Evolutionary conservation across 2,113 vertebrate species (phyloP), one percentile per base, ranked within the genome.

Genomic region (Bujurquina vittata): DNA sequence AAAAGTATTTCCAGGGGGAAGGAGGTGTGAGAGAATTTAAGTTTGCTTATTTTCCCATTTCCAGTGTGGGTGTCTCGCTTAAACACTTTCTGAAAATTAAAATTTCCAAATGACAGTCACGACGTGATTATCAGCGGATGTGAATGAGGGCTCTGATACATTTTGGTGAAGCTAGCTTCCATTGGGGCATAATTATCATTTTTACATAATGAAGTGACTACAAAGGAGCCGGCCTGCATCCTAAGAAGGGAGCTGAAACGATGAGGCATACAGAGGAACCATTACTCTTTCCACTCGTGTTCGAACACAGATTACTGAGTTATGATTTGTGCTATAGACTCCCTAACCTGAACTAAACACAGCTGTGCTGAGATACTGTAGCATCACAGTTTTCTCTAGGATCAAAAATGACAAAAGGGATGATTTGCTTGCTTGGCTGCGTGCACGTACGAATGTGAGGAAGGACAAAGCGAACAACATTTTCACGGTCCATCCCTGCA

Each of bases 161-260:
- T 84, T 91, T 89, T 82, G 69, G 77, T 80, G 81, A 73, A 81
- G 87, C 86, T 22, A 46, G 78, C 84, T 85, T 92, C 89, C 90
- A 89, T 81, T 85, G 83, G 89, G 91, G 84, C 83, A 81, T 90
- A 89, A 92, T 94, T 94, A 94, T 91, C 83, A 90, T 94, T 93
- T 92, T 84, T 81, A 81, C 91, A 90, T 91, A 91, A 94, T 92
- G 84, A 94, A 91, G 85, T 78, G 83, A 93, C 90, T 88, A 91
- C 88, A 92, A 92, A 88, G 77, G 79, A 92, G 87, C 85, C 75
- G 78, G 74, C 83, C 88, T 88, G 90, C 92, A 93, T 95, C 87
- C 73, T 80, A 89, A 93, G 83, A 46, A 87, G 84, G 31, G 67
- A 49, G 37, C 35, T 17, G 75, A 29, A 77, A 54, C 40, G 59